Conservation (phyloP, 53 echinoderm and acorn worm species). For the Crossaster papposus region DNA sequence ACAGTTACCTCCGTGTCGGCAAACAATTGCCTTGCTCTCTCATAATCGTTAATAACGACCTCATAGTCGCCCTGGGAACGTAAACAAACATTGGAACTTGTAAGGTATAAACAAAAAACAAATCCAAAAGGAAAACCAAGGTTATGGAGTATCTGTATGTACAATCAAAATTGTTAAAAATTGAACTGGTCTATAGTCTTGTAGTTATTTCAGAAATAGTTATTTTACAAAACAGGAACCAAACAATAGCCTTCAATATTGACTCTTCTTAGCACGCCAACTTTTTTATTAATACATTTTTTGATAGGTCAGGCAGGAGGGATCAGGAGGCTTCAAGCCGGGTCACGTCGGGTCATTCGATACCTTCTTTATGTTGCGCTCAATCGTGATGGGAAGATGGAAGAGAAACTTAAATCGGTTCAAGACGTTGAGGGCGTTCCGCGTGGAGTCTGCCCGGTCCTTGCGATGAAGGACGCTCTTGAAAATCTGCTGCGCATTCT, state of each 20-base stretch:
- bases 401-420: slow-evolving; percentile 98
- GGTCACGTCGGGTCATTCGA: not conserved
- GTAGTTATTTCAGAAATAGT: too few species aligned
- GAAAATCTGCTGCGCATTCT: slow-evolving; percentile 92
- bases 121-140: not conserved
- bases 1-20: slow-evolving; percentile 78
- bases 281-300: too few species aligned
- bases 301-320: too few species aligned
- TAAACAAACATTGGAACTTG: not conserved
- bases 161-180: too few species aligned
- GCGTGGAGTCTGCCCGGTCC: slow-evolving; percentile 90
- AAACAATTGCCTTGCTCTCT: slow-evolving; percentile 86
- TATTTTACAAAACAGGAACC: not conserved
- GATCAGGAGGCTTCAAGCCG: not conserved
- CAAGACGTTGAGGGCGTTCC: slow-evolving; percentile 95
- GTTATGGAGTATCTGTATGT: not conserved
- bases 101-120: not conserved
- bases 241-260: not conserved
- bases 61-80: slow-evolving; percentile 89
- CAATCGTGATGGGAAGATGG: slow-evolving; percentile 93
- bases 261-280: not conserved
- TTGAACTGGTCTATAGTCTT: too few species aligned
- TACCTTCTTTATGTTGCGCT: slow-evolving; percentile 93
- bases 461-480: slow-evolving; percentile 89
- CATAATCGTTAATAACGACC: slow-evolving; percentile 97